Evolutionary conservation across 1,140 invertebrate species (phyloP).

Genomic region (Eufriesea mexicana): DNA sequence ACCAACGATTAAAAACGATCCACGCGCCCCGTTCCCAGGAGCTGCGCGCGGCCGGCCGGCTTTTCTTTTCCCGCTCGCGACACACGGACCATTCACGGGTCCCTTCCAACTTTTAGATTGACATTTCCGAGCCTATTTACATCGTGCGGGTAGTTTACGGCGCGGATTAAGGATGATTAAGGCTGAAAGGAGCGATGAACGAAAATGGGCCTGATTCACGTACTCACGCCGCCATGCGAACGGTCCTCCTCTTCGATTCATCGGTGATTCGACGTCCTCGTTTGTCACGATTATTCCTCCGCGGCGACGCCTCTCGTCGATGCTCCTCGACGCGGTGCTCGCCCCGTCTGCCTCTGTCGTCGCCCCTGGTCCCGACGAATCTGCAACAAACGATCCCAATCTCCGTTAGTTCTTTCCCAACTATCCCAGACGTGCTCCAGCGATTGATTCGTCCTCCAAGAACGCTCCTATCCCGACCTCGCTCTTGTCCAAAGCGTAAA

Average conservation of each 20-base stretch:
- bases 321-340: neutral
- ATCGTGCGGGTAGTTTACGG: conserved; percentile 66
- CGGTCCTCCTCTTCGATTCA: conserved; percentile 62
- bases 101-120: conserved; percentile 68
- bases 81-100: conserved; percentile 39
- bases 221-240: conserved; percentile 55
- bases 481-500: too few relatives aligned
- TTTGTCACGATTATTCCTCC: conserved; percentile 56
- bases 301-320: neutral
- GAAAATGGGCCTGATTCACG: conserved; percentile 64
- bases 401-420: too few relatives aligned
- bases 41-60: too few relatives aligned
- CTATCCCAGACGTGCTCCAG: too few relatives aligned
- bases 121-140: conserved; percentile 67
- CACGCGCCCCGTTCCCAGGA: conserved; percentile 7
- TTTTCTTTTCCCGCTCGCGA: neutral
- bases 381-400: conserved; percentile 27
- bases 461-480: too few relatives aligned
- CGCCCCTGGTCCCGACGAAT: neutral
- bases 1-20: conserved; percentile 29
- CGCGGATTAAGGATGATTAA: conserved; percentile 66
- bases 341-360: neutral
- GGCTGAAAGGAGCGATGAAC: conserved; percentile 64
- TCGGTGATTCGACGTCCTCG: conserved; percentile 54
- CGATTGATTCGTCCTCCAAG: too few relatives aligned